Evolutionary conservation across 2,888 invertebrate genomes (phyloP).

Genomic region (Chymomyza amoena): DNA sequence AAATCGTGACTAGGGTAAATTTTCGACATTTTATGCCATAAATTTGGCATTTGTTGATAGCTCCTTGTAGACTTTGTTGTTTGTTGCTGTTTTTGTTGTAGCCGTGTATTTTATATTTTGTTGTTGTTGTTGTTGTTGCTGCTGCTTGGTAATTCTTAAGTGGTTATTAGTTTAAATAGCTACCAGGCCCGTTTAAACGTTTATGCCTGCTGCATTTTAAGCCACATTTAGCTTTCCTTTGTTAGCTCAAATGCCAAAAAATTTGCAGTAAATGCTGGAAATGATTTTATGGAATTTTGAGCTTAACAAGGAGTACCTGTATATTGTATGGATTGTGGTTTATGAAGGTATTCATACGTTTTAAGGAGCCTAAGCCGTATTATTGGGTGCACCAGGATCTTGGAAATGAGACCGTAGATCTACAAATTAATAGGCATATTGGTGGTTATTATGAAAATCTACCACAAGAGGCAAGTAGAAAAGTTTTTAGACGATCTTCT

Average conservation of each 20-base stretch:
- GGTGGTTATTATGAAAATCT: too few relatives aligned
- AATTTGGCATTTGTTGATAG: conserved; percentile 53
- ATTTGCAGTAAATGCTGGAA: conserved; percentile 34
- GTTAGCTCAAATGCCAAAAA: conserved; percentile 41
- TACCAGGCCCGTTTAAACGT: conserved; percentile 25
- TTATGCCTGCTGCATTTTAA: conserved; percentile 20
- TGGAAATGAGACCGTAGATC: too few relatives aligned
- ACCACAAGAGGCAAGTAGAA: too few relatives aligned
- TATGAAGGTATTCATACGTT: too few relatives aligned
- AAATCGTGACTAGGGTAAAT: conserved; percentile 73
- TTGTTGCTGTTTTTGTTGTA: background rate
- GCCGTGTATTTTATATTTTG: conserved; percentile 3
- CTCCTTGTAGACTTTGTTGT: conserved; percentile 1
- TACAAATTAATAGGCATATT: too few relatives aligned
- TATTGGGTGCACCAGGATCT: too few relatives aligned
- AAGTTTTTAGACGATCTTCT: too few relatives aligned
- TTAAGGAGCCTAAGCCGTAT: too few relatives aligned
- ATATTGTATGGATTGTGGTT: too few relatives aligned
- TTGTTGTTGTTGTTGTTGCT: background rate
- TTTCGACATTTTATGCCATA: conserved; percentile 54
- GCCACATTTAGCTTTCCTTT: conserved; percentile 20
- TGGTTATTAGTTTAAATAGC: conserved; percentile 65
- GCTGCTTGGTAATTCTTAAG: conserved; percentile 34
- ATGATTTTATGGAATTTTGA: background rate
- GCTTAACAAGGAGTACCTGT: too few relatives aligned